Base-by-base conservation (phyloP, 2,113 vertebrate genomes). In the Sialia sialis region DNA sequence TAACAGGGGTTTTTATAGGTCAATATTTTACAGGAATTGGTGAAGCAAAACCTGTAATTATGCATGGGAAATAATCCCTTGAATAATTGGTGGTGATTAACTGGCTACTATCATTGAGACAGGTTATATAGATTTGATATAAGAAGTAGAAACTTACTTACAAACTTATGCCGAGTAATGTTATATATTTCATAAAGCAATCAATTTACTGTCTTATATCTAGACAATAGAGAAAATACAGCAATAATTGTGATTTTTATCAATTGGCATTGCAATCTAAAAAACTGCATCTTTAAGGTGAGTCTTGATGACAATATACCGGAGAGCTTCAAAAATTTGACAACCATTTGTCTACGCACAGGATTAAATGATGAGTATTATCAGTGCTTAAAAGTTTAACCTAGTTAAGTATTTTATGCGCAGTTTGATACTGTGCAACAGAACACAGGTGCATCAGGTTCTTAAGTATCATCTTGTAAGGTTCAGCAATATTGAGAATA, bases 1-100 rank as follows among this genome's bases (percentile, higher is more conserved):
- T 97, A 97, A 87, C 78, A 87, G 91, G 87, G 95, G 94, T 69
- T 98, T 98, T 98, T 97, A 97, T 98, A 95, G 97, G 92, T 89
- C 81, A 96, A 87, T 89, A 95, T 97, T 97, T 98, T 95, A 87
- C 86, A 93, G 92, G 81, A 98, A 96, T 96, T 93, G 95, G 94
- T 97, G 90, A 97, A 97, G 88, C 92, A 97, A 97, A 97, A 96
- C 94, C 83, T 92, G 67, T 74, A 96, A 97, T 94, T 95, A 94
- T 96, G 86, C 77, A 84, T 70, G 43, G 77, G 84, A 97, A 96
- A 94, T 97, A 96, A 97, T 97, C 76, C 81, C 72, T 70, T 90
- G 79, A 97, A 95, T 96, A 96, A 97, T 97, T 97, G 97, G 91
- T 60, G 77, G 96, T 95, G 95, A 98, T 97, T 98, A 97, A 97